Evolutionary conservation across 1,140 invertebrate species (phyloP), one percentile per base, ranked within the genome.

Genomic region (Monomorium pharaonis): DNA sequence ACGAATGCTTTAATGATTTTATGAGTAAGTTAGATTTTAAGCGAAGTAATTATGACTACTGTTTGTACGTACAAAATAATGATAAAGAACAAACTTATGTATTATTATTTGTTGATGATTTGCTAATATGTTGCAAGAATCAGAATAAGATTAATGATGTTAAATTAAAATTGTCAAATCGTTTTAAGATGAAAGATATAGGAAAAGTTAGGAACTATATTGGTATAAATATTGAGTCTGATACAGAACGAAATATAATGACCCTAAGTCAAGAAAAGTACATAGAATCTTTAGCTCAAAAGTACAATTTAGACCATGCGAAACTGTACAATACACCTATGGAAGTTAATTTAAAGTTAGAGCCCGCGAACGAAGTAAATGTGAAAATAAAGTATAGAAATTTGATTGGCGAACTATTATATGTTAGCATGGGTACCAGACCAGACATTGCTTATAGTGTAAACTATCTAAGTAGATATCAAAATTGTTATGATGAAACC

Each of bases 291-390:
- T 90, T 94, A 81, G 90, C 92, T 81, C 86, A 30, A 16, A 49
- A 49, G 16, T 49, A 49, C 16, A 49, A 49, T 16, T 49, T 49
- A 16, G 47, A 16, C 14, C 83, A 92, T 18, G 21, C 47, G 1
- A 84, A 85, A 24, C 18, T 70, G 7, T 56, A 76, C 58, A 6
- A 44, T 14, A 95, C 93, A 72, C 93, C 94, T 24, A 94, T 94
- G 92, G 93, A 94, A 91, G 91, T 83, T 86, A 95, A 94, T 86
- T 90, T 94, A 81, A 94, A 93, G 89, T 54, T 24, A 12, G 51
- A 86, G 27, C 54, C 7, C 16, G 42, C 54, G 9, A 54, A 1
- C 7, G 51, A 54, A 21, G 21, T 54, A 1, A n/a, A 54, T 54
- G 51, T 21, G 18, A 54, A n/a, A 54, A 54, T 54, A n/a, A 24